A percentile compares a stretch with the other conserved stretches of the same genome.
phyloP scores from a whole-genome alignment of 2,888 invertebrate genomes.

The Esperia sulphurella region DNA sequence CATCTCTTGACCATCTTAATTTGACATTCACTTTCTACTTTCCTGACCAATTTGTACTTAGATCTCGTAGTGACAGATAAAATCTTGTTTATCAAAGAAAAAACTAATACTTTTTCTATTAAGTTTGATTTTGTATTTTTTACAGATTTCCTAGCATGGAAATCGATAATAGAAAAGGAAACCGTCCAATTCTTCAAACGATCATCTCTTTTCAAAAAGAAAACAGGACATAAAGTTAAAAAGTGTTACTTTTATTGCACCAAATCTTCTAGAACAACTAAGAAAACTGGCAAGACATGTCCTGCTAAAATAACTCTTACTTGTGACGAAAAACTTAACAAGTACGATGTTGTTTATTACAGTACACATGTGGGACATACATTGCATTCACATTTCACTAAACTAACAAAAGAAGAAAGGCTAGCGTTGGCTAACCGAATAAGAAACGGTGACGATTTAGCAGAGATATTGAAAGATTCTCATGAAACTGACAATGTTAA shows the following conservation, averaged over 20 bases:
- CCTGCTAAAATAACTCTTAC: conserved; percentile 5
- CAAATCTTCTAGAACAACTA: neutral
- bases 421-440: neutral
- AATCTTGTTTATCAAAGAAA: no score
- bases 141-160: conserved; percentile 6
- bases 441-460: neutral
- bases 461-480: neutral
- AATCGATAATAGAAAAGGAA: neutral
- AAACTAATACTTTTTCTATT: no score
- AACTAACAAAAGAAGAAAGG: neutral
- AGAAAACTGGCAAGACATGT: conserved; percentile 6
- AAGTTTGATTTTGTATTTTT: neutral
- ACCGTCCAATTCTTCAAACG: neutral
- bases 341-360: conserved; percentile 1
- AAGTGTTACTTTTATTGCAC: conserved; percentile 4
- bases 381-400: neutral
- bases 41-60: no score
- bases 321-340: neutral
- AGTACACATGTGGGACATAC: neutral
- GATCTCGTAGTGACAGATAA: no score
- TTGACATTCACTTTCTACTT: no score
- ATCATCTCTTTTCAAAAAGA: neutral
- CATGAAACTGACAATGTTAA: neutral
- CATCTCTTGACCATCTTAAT: no score
- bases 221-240: neutral